Base-by-base conservation (phyloP, 2,113 vertebrate genomes). In the Aptenodytes patagonicus region DNA sequence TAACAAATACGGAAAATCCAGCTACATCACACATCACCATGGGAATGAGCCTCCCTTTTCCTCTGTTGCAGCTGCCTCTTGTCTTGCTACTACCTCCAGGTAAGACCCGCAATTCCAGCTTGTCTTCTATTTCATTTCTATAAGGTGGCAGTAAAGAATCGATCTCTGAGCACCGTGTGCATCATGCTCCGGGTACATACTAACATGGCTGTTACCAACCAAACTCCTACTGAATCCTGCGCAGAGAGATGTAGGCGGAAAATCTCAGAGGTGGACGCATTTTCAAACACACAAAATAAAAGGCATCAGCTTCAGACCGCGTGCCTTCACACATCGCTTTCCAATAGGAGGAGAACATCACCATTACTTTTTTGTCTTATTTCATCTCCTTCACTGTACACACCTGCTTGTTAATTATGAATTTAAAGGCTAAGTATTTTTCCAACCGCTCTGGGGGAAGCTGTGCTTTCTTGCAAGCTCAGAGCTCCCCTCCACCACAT, bases 91-190 rank as follows among this genome's bases (percentile, higher is more conserved):
- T 34, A 13, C 22, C 46, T 57, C 64, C 55, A 61, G 52, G 58
- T 31, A 44, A 44, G 26, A 36, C 10, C 60, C 54, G 60, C 54
- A 49, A 19, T 22, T 36, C n/a, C 89, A 72, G 62, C 57, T 81
- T 11, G 8, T 17, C 9, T 46, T 18, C 9, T 0, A 3, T 2
- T 46, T 46, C 21, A 17, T 46, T 34, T 68, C 52, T 68, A 8
- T 2, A 22, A 70, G 13, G 15, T 9, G 32, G 34, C 68, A 71
- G 42, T 2, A 2, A 55, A 71, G 29, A 12, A 61, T 32, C 15
- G 5, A 5, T 7, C 61, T 49, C 62, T 4, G 21, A 62, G 65
- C 58, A 68, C 40, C 20, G 3, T 0, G 3, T 1, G 1, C 57
- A 25, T 31, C 68, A 4, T 3, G 1, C 57, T 42, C 44, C 11